Evolutionary conservation across 2,113 vertebrate species (phyloP).

Genomic region (Hippocampus abdominalis): DNA sequence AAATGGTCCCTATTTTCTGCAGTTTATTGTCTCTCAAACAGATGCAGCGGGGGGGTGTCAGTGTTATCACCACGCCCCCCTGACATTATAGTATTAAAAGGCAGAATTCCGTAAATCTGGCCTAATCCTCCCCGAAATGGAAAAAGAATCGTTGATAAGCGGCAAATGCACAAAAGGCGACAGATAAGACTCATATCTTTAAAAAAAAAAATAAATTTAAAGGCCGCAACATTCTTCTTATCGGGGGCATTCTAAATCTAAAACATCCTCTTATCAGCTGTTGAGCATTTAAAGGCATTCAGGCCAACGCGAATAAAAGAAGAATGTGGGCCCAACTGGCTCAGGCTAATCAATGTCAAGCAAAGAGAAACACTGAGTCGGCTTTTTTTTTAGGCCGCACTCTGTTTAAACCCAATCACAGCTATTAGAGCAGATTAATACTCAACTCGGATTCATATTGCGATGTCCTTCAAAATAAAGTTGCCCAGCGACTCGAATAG

Average conservation of each 20-base stretch:
- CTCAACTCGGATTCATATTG: not conserved
- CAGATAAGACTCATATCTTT: conserved; percentile 53
- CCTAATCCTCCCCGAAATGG: conserved; percentile 52
- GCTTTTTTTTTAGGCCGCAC: not conserved
- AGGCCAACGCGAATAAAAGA: conserved; percentile 43
- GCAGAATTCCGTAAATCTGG: conserved; percentile 51
- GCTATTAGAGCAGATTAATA: not conserved
- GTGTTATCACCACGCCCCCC: conserved; percentile 35
- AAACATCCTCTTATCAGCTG: conserved; percentile 46
- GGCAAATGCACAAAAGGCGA: conserved; percentile 40
- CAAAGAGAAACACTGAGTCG: not conserved
- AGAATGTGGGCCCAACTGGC: not conserved
- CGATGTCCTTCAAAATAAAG: not conserved
- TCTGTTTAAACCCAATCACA: not conserved
- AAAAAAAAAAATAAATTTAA: conserved; percentile 3
- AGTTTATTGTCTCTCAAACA: conserved; percentile 24
- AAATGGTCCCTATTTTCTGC: not conserved
- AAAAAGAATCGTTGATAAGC: conserved; percentile 57
- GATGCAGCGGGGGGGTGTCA: conserved; percentile 17
- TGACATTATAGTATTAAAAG: conserved; percentile 35
- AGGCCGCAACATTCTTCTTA: conserved; percentile 10
- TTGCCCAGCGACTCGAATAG: not conserved
- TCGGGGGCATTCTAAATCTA: not conserved
- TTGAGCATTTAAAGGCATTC: conserved; percentile 45
- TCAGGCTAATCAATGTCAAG: conserved; percentile 10